A percentile compares a stretch with the other conserved stretches of the same genome.
Evolutionary conservation across 2,113 vertebrate species (phyloP).

Genomic region (Danionella cerebrum): DNA sequence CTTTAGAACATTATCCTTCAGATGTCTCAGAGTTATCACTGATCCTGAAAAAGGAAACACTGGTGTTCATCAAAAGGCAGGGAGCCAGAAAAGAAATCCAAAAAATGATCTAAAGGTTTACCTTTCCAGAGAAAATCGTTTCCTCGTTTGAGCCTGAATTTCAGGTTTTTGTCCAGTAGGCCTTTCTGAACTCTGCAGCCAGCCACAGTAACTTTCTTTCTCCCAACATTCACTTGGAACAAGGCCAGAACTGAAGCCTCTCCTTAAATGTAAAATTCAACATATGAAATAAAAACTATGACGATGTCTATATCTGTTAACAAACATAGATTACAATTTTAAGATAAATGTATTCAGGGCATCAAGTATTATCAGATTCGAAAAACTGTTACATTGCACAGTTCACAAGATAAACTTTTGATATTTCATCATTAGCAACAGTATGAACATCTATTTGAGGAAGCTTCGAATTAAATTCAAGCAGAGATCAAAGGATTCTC

Average conservation of each 20-base stretch:
- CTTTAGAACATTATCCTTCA: slow-evolving; percentile 76
- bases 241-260: slow-evolving; percentile 75
- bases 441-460: no score
- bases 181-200: slow-evolving; percentile 92
- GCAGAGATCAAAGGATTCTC: no score
- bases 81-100: neutral
- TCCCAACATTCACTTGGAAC: slow-evolving; percentile 79
- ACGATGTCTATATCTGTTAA: no score
- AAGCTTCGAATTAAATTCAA: no score
- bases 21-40: slow-evolving; percentile 78
- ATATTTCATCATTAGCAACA: no score
- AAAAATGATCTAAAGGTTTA: slow-evolving; percentile 50
- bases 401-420: no score
- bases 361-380: no score
- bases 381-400: no score
- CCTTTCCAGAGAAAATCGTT: slow-evolving; percentile 78
- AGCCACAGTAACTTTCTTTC: slow-evolving; percentile 81
- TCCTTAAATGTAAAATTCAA: slow-evolving; percentile 55
- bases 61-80: neutral
- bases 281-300: neutral
- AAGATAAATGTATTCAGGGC: no score
- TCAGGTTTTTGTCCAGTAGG: slow-evolving; percentile 71
- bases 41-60: slow-evolving; percentile 56
- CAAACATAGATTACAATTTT: no score
- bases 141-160: slow-evolving; percentile 74